Conservation (phyloP, 2,888 invertebrate species). For the Saturnia pavonia region DNA sequence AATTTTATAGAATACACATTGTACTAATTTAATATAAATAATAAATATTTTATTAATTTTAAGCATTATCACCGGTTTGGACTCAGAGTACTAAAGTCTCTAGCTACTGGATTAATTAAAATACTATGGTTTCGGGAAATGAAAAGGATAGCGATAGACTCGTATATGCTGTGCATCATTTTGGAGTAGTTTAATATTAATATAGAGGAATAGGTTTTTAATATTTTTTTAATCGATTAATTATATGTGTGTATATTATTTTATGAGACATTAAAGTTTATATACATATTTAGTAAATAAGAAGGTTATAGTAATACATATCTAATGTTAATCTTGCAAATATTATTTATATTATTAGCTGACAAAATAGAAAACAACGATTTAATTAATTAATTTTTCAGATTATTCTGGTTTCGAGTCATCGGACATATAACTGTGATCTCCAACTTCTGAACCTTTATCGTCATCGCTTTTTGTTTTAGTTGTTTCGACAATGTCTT, state of each 20-base stretch:
- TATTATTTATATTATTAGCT: background rate
- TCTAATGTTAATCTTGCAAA: background rate
- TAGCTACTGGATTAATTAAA: no score
- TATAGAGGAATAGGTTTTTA: background rate
- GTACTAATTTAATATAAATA: no score
- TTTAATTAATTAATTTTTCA: background rate
- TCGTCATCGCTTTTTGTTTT: background rate
- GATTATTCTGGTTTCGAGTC: background rate
- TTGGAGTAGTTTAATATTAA: background rate
- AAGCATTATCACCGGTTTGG: no score
- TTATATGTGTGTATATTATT: background rate
- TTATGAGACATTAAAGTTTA: background rate
- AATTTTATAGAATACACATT: no score
- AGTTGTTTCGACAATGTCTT: background rate
- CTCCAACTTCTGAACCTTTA: background rate
- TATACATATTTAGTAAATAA: background rate
- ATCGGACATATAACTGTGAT: conserved; percentile 5
- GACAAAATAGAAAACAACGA: background rate
- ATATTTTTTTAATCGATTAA: background rate
- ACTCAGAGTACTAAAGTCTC: no score
- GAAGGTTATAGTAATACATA: background rate
- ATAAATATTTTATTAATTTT: no score
- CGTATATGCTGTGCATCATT: background rate
- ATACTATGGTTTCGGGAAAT: no score
- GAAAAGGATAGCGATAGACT: background rate